Percentiles rank a stretch among this genome's conserved stretches.
Evolutionary conservation across 1,140 invertebrate species (phyloP).

Genomic region (Achatina immaculata): DNA sequence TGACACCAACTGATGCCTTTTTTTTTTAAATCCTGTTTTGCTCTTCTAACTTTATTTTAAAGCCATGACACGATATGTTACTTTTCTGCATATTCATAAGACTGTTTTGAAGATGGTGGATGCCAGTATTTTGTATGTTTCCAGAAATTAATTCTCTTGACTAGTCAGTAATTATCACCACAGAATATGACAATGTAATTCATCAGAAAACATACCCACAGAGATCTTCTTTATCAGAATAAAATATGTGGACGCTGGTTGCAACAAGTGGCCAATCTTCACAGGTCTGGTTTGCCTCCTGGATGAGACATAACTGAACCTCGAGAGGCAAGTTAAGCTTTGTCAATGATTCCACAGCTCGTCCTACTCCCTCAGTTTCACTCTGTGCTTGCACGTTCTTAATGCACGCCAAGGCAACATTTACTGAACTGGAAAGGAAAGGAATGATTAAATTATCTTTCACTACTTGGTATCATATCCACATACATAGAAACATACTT

Average conservation of each 20-base stretch:
- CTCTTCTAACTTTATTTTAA: too few species aligned
- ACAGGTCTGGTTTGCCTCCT: slow-evolving; percentile 30
- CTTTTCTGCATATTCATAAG: too few species aligned
- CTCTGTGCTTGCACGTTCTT: not conserved
- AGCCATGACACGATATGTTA: too few species aligned
- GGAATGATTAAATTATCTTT: too few species aligned
- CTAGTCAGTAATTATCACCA: too few species aligned
- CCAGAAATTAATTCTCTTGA: too few species aligned
- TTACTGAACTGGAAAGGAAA: slow-evolving; percentile 2
- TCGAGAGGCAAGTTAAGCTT: not conserved
- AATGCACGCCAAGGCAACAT: slow-evolving; percentile 20
- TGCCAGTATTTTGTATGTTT: too few species aligned
- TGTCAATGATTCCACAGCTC: not conserved
- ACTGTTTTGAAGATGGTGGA: too few species aligned
- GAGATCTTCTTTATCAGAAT: not conserved
- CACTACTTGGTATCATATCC: too few species aligned
- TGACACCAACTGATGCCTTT: too few species aligned
- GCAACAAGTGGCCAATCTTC: not conserved
- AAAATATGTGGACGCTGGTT: not conserved
- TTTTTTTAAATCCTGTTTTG: too few species aligned
- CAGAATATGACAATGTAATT: not conserved
- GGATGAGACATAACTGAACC: not conserved
- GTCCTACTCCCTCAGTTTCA: not conserved
- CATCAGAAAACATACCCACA: not conserved
- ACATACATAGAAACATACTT: too few species aligned